These are phyloP conservation scores for Canis aureus DNA, from an alignment of 2,113 vertebrate species.

Conservation along the genomic window DNA sequence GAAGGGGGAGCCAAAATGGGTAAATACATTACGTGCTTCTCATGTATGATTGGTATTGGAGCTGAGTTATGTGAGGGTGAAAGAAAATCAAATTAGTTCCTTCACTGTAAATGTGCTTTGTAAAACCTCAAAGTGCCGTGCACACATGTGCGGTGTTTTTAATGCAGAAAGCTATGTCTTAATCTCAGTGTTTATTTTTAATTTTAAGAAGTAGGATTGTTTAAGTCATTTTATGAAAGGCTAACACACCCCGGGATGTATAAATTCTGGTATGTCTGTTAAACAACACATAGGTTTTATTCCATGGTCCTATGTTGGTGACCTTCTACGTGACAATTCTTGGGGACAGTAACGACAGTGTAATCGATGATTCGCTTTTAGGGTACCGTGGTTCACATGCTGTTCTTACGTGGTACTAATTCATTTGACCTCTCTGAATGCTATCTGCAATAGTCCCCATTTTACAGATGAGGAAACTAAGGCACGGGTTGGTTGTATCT, in stretches of 20 bases:
- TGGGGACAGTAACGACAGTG: background rate
- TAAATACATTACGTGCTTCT: slow-evolving; percentile 77
- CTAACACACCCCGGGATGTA: background rate
- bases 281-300: background rate
- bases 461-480: slow-evolving; percentile 5
- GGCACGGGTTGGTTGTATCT: background rate
- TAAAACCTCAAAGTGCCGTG: slow-evolving; percentile 41
- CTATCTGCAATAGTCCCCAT: background rate
- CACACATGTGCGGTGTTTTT: slow-evolving; percentile 59
- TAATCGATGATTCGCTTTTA: background rate
- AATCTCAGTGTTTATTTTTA: slow-evolving; percentile 51
- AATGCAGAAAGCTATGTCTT: slow-evolving; percentile 34
- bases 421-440: background rate
- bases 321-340: background rate
- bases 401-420: background rate
- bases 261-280: background rate
- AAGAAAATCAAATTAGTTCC: slow-evolving; percentile 80
- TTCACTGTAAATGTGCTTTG: slow-evolving; percentile 62
- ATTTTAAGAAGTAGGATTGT: slow-evolving; percentile 28
- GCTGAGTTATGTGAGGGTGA: slow-evolving; percentile 46
- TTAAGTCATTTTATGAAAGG: slow-evolving; percentile 59
- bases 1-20: slow-evolving; percentile 67
- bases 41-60: slow-evolving; percentile 63
- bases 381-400: background rate
- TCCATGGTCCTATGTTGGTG: background rate